phyloP scores from a whole-genome alignment of 2,888 invertebrate genomes.

The Tyria jacobaeae region DNA sequence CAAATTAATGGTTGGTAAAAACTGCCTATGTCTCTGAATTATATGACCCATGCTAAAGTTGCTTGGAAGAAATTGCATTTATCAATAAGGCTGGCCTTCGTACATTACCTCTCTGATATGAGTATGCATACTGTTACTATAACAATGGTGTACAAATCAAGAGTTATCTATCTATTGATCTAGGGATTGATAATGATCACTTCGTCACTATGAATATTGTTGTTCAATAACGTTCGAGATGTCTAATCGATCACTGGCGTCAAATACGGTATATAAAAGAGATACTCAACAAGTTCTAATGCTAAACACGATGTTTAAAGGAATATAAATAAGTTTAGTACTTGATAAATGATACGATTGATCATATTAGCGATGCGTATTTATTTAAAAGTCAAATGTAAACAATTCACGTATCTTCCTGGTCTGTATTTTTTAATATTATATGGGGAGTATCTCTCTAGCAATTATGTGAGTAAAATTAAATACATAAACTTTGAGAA shows the following conservation, averaged over 20 bases:
- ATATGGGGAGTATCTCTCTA: not conserved
- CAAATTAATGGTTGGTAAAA: too few species aligned
- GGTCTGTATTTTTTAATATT: not conserved
- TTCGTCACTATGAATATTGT: not conserved
- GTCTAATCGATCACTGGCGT: not conserved
- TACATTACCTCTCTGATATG: too few species aligned
- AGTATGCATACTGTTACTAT: too few species aligned
- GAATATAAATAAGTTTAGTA: not conserved
- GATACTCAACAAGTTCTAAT: not conserved
- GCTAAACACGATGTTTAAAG: not conserved
- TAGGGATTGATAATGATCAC: too few species aligned
- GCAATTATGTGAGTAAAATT: too few species aligned
- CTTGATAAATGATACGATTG: not conserved
- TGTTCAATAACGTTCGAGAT: too few species aligned
- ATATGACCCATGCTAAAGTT: too few species aligned
- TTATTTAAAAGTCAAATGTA: not conserved
- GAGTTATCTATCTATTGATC: not conserved
- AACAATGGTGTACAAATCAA: too few species aligned
- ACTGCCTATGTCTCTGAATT: too few species aligned
- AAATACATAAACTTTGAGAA: too few species aligned
- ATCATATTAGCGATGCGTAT: not conserved
- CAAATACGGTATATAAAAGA: not conserved
- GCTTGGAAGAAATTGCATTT: too few species aligned
- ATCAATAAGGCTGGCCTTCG: too few species aligned
- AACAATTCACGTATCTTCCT: slow-evolving; percentile 7